Evolutionary conservation across 2,797 vertebrate genomes (phyloP).

Genomic region (Notoglanidium macrostoma): DNA sequence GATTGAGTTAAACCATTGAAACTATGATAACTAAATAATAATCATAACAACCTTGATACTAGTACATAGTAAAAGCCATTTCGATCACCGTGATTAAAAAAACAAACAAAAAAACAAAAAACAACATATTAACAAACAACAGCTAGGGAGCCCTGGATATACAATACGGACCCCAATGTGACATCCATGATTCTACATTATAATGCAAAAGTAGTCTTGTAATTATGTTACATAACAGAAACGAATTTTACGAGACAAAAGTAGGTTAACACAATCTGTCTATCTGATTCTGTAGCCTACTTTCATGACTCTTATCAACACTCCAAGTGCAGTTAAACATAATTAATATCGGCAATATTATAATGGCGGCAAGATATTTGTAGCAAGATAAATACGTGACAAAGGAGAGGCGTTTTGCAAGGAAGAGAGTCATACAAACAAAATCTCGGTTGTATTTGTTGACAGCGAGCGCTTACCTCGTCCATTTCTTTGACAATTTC

Average conservation of each 20-base stretch:
- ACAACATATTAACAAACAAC: no score
- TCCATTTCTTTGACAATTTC: conserved; percentile 88
- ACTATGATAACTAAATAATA: not conserved
- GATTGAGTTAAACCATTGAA: not conserved
- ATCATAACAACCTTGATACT: not conserved
- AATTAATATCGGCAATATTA: not conserved
- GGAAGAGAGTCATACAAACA: not conserved
- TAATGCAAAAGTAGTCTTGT: not conserved
- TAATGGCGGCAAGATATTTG: no score
- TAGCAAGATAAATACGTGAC: not conserved
- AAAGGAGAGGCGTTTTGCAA: conserved; percentile 12
- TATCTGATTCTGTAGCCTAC: not conserved
- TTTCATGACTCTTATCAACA: not conserved
- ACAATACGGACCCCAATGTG: not conserved
- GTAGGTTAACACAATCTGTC: not conserved
- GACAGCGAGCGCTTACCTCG: conserved; percentile 77
- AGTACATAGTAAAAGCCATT: not conserved
- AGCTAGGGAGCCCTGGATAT: no score
- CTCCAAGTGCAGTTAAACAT: not conserved
- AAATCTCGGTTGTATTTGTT: not conserved
- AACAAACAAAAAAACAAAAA: not conserved
- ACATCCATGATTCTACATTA: not conserved
- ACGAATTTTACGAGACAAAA: not conserved
- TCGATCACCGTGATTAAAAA: not conserved
- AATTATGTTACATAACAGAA: conserved; percentile 3